These are phyloP conservation scores for Etheostoma nigrum DNA, from an alignment of 2,797 vertebrate species.

Conservation along the genomic window DNA sequence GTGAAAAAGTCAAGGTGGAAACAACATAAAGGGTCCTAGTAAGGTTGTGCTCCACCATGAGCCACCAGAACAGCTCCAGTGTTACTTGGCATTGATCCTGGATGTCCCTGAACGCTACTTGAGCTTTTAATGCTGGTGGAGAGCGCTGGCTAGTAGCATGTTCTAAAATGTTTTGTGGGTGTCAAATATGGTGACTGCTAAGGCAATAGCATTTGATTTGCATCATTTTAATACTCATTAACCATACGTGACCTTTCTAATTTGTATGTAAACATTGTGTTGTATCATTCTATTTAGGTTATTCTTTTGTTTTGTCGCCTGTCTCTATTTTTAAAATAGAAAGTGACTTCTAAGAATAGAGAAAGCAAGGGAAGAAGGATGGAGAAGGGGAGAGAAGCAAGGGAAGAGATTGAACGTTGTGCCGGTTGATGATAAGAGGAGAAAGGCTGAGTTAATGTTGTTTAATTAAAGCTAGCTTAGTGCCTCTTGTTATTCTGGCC, in stretches of 20 bases:
- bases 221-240: background rate
- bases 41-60: no score
- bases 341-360: background rate
- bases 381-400: conserved; percentile 4
- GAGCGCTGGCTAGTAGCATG: background rate
- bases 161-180: background rate
- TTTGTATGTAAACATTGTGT: background rate
- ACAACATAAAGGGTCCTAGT: background rate
- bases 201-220: background rate
- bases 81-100: background rate
- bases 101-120: background rate
- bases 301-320: background rate
- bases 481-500: conserved; percentile 52
- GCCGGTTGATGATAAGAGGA: conserved; percentile 15
- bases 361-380: conserved; percentile 10
- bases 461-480: conserved; percentile 42
- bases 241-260: background rate
- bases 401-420: conserved; percentile 1
- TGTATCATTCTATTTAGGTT: background rate
- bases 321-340: background rate
- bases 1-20: background rate
- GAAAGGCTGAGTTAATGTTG: conserved; percentile 18
- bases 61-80: background rate
- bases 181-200: background rate
- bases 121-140: background rate